Base-by-base conservation (phyloP, 92 coral and sea anemone genomes). In the Chrysogorgia sp. region DNA sequence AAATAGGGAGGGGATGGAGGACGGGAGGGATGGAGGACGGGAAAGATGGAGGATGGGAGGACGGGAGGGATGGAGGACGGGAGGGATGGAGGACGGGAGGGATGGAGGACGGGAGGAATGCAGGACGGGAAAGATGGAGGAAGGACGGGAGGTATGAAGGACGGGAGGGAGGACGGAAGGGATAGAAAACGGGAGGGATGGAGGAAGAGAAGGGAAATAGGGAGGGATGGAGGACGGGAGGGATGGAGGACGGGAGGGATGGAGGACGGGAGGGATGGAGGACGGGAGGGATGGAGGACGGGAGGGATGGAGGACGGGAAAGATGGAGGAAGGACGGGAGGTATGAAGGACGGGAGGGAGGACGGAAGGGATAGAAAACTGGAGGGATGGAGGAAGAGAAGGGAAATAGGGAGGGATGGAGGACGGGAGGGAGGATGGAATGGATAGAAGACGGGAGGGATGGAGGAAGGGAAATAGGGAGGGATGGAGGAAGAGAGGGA, bases 181-280 rank as follows among this genome's bases (percentile, higher is more conserved):
- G 34, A 59, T 31, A 59, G 34, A 59, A 34, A 59, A 34, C 22
- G 65, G 25, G 65, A 59, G 65, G 25, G 65, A 59, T 0, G 25
- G 37, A 59, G 65, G 25, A 34, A 59, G 65, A 59, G 65, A 59
- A 78, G 48, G 12, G n/a, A 71, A 82, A 29, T 55, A 82, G 63
- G 34, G 74, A 10, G 82, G 50, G 30, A 59, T 72, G 33, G 21
- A 25, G 45, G 74, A 63, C 53, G 77, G 28, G 33, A 53, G 69
- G 34, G 58, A 47, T 7, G 21, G 28, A 22, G 69, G 31, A 34
- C 19, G 77, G 23, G 22, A 48, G 47, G 21, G 34, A 49, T 69
- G 21, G 61, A 41, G 69, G 34, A 29, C 19, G 34, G 15, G 57
- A 20, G 77, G 20, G 34, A 14, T 10, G 22, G 77, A 40, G 47